Evolutionary conservation across 2,888 invertebrate genomes (phyloP), one percentile per base, ranked within the genome.

Genomic region (Neoaliturus tenellus): DNA sequence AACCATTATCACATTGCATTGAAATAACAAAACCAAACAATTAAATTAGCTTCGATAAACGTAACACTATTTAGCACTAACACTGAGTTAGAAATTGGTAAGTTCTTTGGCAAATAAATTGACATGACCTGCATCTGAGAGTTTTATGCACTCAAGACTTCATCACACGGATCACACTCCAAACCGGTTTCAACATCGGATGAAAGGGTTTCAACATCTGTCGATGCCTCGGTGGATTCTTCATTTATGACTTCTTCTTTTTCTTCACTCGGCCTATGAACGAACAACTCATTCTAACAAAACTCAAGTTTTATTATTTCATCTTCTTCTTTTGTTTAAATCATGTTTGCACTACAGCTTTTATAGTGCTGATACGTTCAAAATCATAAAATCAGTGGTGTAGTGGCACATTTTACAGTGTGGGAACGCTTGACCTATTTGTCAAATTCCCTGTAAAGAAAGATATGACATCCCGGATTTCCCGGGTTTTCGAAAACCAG

Each of bases 251-350:
- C 17, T n/a, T 51, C 55, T 33, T 82, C 82, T 48, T 81, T 39
- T n/a, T 41, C 51, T 58, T 82, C 82, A 33, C 82, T 71, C 82
- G 82, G 73, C 82, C 82, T 82, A 82, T 23, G 82, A 82, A 82
- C 73, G 48, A 82, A 78, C 33, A 78, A 48, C 75, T 78, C 78
- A 78, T 55, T 78, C 78, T 78, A 78, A 78, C 73, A 44, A 75
- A 75, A 75, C 73, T 28, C 2, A 62, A 28, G 10, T 62, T 62
- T 62, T 55, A 48, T 23, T 51, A 8, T 44, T 44, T 51, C 6
- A 23, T 23, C 20, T 51, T 4, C 20, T 6, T 20, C 23, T 6
- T 51, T 48, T 48, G 10, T 23, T 14, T 20, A 23, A 23, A 6
- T 51, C n/a, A 51, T 44, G 44, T 12, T 44, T 17, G 17, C 8